Conservation (phyloP, 2,888 invertebrate genomes). For the Dendrolimus houi region DNA sequence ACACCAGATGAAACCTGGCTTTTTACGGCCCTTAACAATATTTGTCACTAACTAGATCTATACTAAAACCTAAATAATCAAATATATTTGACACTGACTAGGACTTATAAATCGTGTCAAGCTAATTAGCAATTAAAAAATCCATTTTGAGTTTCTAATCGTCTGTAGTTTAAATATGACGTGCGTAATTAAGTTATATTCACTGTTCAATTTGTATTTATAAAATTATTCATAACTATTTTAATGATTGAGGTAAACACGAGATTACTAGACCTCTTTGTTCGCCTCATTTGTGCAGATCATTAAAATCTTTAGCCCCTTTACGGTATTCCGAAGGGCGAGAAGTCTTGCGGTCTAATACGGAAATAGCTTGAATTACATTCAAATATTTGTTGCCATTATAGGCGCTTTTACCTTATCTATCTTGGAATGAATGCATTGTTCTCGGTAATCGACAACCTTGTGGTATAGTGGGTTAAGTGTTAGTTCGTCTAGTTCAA, state of each 20-base stretch:
- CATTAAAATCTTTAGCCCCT: constrained; percentile 16
- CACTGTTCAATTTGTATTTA: too few species aligned
- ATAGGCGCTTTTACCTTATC: constrained; percentile 4
- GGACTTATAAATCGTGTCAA: too few species aligned
- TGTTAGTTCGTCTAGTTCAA: too few species aligned
- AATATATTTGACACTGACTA: too few species aligned
- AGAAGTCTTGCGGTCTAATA: constrained; percentile 2
- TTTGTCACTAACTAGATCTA: too few species aligned
- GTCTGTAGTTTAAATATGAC: too few species aligned
- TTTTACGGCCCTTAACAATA: neutral
- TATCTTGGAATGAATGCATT: neutral
- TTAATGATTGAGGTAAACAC: constrained; percentile 1
- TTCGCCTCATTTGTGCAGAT: constrained; percentile 20
- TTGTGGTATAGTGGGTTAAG: too few species aligned
- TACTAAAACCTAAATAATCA: too few species aligned
- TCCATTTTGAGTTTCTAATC: too few species aligned
- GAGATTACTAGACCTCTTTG: constrained; percentile 12
- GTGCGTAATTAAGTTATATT: too few species aligned
- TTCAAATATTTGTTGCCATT: constrained; percentile 6
- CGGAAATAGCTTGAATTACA: constrained; percentile 5
- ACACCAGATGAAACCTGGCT: neutral
- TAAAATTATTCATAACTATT: neutral
- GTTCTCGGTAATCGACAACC: neutral
- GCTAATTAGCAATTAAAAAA: too few species aligned
- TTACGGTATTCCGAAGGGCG: constrained; percentile 10